Evolutionary conservation across 2,797 vertebrate species (phyloP), one percentile per base, ranked within the genome.

Genomic region (Ibycter americanus): DNA sequence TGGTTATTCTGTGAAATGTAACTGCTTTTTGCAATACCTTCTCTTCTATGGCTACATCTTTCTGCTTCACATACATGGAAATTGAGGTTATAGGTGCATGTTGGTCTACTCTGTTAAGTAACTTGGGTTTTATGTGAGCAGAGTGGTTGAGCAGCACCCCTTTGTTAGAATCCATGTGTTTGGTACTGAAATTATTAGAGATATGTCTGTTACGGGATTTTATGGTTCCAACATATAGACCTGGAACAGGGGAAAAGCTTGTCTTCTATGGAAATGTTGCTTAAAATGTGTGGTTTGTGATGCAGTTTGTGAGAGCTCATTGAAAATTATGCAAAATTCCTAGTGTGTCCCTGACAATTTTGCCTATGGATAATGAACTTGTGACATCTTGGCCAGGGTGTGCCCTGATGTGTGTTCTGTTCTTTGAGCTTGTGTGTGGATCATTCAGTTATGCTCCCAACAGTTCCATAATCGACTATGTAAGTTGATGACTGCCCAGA

Each of bases 381-480:
- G 51, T 63, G 42, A 49, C 32, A 59, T 32, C 34, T 34, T 2
- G 6, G 18, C 38, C 0, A 1, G 8, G 16, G 29, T 46, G 22
- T 72, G 27, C 31, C 66, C 34, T 31, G 36, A 27, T 27, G 12
- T 0, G 1, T 58, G 31, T 36, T 46, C 26, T 79, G 42, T 26
- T 73, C n/a, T 67, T 61, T 1, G 1, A 25, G 21, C 16, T 71
- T 88, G 42, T 27, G 18, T 31, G 15, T 9, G 38, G 12, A 38
- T 78, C 31, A 10, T 42, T 40, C 20, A 31, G 38, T 31, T 52
- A 36, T 58, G 42, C 12, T 88, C 23, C 34, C 1, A 6, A 3
- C 18, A 73, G 59, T 44, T 83, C n/a, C 2, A 3, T 87, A 31
- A 15, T 5, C 19, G 42, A 61, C 8, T 10, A 5, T 1, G 0